Evolutionary conservation across 2,797 vertebrate species (phyloP), one percentile per base, ranked within the genome.

Genomic region (Pipistrellus kuhlii): DNA sequence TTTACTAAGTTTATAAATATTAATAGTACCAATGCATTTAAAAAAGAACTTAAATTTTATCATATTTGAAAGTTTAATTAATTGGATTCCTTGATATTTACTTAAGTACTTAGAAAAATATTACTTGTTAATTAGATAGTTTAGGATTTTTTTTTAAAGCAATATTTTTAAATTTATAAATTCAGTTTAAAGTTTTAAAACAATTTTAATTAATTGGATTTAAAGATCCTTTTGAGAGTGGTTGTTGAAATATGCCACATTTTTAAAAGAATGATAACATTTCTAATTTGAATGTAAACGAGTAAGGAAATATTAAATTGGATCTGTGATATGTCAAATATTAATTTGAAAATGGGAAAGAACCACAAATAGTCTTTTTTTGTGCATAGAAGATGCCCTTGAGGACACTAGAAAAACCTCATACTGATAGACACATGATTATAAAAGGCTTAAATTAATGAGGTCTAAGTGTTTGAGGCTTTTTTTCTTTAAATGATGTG

Each of bases 131-230:
- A 66, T 64, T 78, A 88, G 48, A 66, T 12, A 90, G 35, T n/a
- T 89, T 83, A 44, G 2, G 18, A 44, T 81, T 44, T 92, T 73
- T 73, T 35, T 20, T 7, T 90, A 91, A 91, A 55, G 88, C 59
- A 81, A 82, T 48, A 76, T 88, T 91, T 92, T 95, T 44, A 87
- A 80, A 89, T 89, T 89, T 91, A 85, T 78, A 82, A 84, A 91
- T 95, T 95, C 20, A 73, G n/a, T 59, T 84, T 87, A 53, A 94
- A 89, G 77, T 95, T 18, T 87, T 94, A 66, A 77, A 96, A 80
- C 17, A 95, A 55, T 84, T 93, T 91, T 91, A 94, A 92, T 87
- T 85, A 88, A 78, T 93, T 96, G 78, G 38, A 27, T 69, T 94
- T 90, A 76, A 90, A 90, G 38, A 89, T 53, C 46, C 64, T 7